Base-by-base conservation (phyloP, 1,140 invertebrate species). In the Macrotrachela quadricornifera region DNA sequence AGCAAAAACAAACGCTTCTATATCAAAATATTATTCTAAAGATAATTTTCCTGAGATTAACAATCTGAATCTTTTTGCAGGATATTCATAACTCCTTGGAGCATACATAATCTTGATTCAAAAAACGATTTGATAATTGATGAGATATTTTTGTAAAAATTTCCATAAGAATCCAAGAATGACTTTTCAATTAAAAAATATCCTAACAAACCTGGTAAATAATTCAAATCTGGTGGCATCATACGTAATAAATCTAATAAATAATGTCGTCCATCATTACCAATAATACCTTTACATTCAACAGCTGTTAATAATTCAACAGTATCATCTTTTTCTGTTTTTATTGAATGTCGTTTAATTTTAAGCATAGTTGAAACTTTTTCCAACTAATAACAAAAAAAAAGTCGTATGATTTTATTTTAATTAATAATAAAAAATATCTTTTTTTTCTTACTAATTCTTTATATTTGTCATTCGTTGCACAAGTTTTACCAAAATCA, bases 251-350 rank as follows among this genome's bases (percentile, higher is more conserved):
- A 71, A 73, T 99, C 94, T 1, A 99, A 75, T 58, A 99, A 87
- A 67, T 99, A 99, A 66, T 96, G 84, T 17, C 94, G 76, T 12
- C 86, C 83, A 73, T 99, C 92, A 71, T 97, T 97, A 11, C 94
- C 94, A 63, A 97, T 83, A 54, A 99, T 97, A 54, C 94, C 94
- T 74, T 97, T 99, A 68, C 91, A 96, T 69, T 99, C 92, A 14
- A 96, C 90, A 18, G 90, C 94, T 1, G 90, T 92, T 66, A 85
- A 95, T 36, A 97, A 72, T 67, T 95, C 87, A 6, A 96, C 74
- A 55, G 82, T 79, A 64, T 96, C 88, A 40, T 77, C 79, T 58
- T 88, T 86, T 46, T 90, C 85, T 65, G 92, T 38, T 43, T 42
- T 50, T 8, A 55, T 37, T 50, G 95, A 11, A 86, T 71, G 17